A percentile compares a stretch with the other conserved stretches of the same genome.
These are phyloP conservation scores for Oostethus manadensis DNA, from an alignment of 2,113 vertebrate genomes.

Conservation along the genomic window DNA sequence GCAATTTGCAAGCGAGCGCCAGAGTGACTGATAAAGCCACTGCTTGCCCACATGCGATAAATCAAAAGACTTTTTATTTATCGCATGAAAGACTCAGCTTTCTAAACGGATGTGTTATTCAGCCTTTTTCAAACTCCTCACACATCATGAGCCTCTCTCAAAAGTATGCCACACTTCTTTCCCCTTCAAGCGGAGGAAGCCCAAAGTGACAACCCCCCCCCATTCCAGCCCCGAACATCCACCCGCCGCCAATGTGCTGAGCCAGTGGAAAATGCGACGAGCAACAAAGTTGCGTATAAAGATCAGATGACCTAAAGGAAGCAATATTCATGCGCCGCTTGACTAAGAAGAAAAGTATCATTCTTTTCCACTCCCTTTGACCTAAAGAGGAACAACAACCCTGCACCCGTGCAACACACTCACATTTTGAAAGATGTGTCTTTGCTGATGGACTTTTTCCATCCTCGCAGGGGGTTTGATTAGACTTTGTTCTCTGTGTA, in stretches of 20 bases:
- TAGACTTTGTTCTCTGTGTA: slow-evolving; percentile 27
- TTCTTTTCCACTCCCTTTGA: slow-evolving; percentile 30
- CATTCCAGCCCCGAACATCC: slow-evolving; percentile 3
- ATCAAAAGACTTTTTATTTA: too few relatives aligned
- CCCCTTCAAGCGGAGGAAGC: slow-evolving; percentile 68
- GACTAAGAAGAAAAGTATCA: neutral
- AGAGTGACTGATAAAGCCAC: slow-evolving; percentile 33
- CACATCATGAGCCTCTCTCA: slow-evolving; percentile 29
- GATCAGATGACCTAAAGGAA: slow-evolving; percentile 68
- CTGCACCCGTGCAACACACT: slow-evolving; percentile 6
- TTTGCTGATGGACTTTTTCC: slow-evolving; percentile 34
- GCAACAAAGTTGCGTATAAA: slow-evolving; percentile 53
- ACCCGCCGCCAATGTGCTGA: slow-evolving; percentile 66
- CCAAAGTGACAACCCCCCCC: neutral
- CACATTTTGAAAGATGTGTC: slow-evolving; percentile 10
- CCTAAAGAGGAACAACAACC: slow-evolving; percentile 2
- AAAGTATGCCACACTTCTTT: slow-evolving; percentile 51
- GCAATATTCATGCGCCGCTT: slow-evolving; percentile 57
- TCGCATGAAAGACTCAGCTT: neutral
- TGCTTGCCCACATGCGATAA: neutral
- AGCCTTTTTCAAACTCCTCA: slow-evolving; percentile 25
- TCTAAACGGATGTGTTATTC: slow-evolving; percentile 6
- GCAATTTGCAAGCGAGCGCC: slow-evolving; percentile 34
- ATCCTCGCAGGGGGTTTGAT: slow-evolving; percentile 22
- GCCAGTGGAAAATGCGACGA: slow-evolving; percentile 69